Conservation (phyloP, 2,888 invertebrate species). For the Branchipolynoe longqiensis region DNA sequence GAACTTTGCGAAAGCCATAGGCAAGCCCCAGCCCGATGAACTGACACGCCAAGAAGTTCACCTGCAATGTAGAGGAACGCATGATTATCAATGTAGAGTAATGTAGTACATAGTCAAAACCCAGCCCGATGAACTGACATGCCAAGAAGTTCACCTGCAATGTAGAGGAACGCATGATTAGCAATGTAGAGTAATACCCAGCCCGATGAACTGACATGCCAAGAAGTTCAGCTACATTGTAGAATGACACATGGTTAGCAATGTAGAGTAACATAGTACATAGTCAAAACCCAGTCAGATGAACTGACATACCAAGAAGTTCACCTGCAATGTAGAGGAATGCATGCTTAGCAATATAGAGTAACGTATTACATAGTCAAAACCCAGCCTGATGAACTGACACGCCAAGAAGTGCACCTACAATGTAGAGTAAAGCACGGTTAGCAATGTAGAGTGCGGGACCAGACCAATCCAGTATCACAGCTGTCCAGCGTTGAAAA, state of each 20-base stretch:
- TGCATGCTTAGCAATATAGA: background rate
- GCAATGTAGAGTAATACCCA: too few relatives aligned
- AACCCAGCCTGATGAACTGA: conserved; percentile 63
- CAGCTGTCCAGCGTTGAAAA: too few relatives aligned
- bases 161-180: too few relatives aligned
- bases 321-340: conserved; percentile 63
- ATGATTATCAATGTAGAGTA: background rate
- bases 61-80: conserved; percentile 57
- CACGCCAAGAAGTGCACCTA: conserved; percentile 68
- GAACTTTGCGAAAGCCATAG: conserved; percentile 59
- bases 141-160: conserved; percentile 67
- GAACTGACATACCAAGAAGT: conserved; percentile 66
- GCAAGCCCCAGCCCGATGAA: conserved; percentile 63
- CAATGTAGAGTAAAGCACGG: too few relatives aligned
- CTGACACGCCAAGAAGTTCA: conserved; percentile 67
- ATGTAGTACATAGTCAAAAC: conserved; percentile 61
- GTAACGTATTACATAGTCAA: conserved; percentile 63
- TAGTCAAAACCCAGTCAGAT: conserved; percentile 62
- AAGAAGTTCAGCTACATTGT: too few relatives aligned
- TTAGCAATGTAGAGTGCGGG: too few relatives aligned
- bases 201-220: too few relatives aligned
- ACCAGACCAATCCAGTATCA: too few relatives aligned
- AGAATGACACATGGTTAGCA: too few relatives aligned
- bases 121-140: conserved; percentile 64
- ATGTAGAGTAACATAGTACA: too few relatives aligned